phyloP scores from a whole-genome alignment of 2,888 invertebrate genomes.

The Morpho deidamia region DNA sequence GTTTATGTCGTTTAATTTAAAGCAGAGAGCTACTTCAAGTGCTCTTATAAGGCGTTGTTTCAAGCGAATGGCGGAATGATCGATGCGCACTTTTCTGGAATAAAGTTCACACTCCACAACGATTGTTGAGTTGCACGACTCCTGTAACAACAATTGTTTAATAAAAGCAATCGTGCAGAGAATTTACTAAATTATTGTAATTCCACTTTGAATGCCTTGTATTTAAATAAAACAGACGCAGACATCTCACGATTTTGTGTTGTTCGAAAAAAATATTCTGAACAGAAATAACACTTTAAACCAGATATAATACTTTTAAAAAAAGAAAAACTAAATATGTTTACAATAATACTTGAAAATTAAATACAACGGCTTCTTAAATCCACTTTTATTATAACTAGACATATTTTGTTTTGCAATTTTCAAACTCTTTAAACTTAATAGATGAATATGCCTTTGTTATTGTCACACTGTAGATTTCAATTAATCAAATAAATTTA shows the following conservation, averaged over 20 bases:
- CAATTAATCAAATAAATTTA: too few species aligned
- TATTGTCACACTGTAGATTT: too few species aligned
- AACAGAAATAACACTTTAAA: background rate
- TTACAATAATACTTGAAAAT: background rate
- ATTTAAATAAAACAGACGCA: conserved; percentile 21
- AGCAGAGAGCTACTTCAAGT: conserved; percentile 45
- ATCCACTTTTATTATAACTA: too few species aligned
- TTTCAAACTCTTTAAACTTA: too few species aligned
- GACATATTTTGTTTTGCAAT: too few species aligned
- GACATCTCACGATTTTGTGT: conserved; percentile 21
- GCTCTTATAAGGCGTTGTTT: conserved; percentile 42
- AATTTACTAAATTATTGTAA: conserved; percentile 24
- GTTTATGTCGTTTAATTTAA: conserved; percentile 35
- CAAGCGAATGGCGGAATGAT: conserved; percentile 55
- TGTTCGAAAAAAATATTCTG: conserved; percentile 13
- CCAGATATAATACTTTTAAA: background rate
- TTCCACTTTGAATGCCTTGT: conserved; percentile 18
- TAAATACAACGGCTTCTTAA: too few species aligned
- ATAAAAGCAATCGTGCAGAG: conserved; percentile 31
- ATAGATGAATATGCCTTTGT: too few species aligned
- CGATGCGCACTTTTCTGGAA: conserved; percentile 47
- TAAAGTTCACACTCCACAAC: conserved; percentile 61
- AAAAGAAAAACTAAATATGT: background rate
- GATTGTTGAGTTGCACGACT: conserved; percentile 67
- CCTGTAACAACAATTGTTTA: conserved; percentile 38